A percentile compares a stretch with the other conserved stretches of the same genome.
Conservation (phyloP, 2,888 invertebrate species). For the Netelia fuscicornis region DNA sequence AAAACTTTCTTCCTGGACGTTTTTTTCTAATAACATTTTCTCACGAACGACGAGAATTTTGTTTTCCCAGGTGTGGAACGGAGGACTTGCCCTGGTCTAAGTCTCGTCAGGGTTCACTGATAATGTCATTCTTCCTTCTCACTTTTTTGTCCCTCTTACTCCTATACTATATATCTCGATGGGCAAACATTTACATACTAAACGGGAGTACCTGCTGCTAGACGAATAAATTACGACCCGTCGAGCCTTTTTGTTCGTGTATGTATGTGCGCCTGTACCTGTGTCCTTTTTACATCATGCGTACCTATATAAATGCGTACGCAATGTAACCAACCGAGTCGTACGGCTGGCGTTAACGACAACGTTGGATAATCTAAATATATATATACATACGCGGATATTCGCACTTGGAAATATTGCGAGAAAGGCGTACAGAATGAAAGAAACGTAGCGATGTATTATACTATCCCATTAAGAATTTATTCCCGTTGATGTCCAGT, state of each 20-base stretch:
- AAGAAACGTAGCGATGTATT: slow-evolving; percentile 16
- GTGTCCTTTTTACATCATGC: background rate
- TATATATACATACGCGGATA: slow-evolving; percentile 32
- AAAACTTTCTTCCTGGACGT: background rate
- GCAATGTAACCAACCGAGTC: background rate
- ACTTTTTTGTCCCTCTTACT: slow-evolving; percentile 18
- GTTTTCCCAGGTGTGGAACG: slow-evolving; percentile 2
- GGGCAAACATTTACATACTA: slow-evolving; percentile 81
- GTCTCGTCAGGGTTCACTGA: slow-evolving; percentile 22
- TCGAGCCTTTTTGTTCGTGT: slow-evolving; percentile 61
- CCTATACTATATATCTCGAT: slow-evolving; percentile 33
- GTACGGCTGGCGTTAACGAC: background rate
- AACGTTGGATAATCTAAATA: background rate
- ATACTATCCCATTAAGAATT: slow-evolving; percentile 36
- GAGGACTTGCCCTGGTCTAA: background rate
- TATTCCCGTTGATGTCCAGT: slow-evolving; percentile 37
- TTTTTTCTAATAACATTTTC: background rate
- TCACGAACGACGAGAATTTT: background rate
- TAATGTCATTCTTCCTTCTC: slow-evolving; percentile 24
- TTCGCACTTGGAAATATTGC: slow-evolving; percentile 40
- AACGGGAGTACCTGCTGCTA: slow-evolving; percentile 78
- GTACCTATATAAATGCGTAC: background rate
- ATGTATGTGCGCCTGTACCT: slow-evolving; percentile 1
- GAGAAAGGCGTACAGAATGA: background rate
- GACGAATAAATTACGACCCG: slow-evolving; percentile 79